Conservation (phyloP, 1,140 invertebrate species). For the Ceratosolen solmsi region DNA sequence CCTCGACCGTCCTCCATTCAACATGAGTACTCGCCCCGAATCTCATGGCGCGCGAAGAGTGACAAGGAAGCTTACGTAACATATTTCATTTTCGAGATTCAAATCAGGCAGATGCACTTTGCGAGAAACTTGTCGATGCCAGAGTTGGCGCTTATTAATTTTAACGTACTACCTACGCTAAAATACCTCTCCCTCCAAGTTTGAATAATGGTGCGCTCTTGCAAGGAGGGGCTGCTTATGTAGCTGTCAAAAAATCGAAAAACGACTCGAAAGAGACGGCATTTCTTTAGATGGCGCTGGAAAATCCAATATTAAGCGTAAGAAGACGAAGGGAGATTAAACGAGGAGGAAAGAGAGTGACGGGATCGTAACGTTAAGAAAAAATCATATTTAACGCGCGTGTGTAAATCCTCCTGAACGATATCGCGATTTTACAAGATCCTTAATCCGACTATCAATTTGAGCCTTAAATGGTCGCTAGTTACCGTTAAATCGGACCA, state of each 20-base stretch:
- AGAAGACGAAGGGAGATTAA: not conserved
- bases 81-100: conserved; percentile 46
- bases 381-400: too few species aligned
- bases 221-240: not conserved
- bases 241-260: not conserved
- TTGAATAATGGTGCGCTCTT: conserved; percentile 3
- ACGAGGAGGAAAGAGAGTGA: not conserved
- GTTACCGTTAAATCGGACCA: conserved; percentile 41
- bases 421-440: too few species aligned
- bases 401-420: too few species aligned
- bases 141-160: conserved; percentile 44
- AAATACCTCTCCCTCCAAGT: not conserved
- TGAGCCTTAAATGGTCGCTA: conserved; percentile 40
- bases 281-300: not conserved
- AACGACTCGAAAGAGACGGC: not conserved
- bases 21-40: conserved; percentile 27
- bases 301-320: not conserved
- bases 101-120: not conserved
- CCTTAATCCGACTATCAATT: conserved; percentile 38
- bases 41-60: conserved; percentile 52
- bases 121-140: conserved; percentile 34
- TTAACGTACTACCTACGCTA: not conserved
- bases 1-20: not conserved
- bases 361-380: too few species aligned
- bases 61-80: conserved; percentile 45